A percentile compares a stretch with the other conserved stretches of the same genome.
phyloP scores from a whole-genome alignment of 2,888 invertebrate species.

The Orthosia gothica region DNA sequence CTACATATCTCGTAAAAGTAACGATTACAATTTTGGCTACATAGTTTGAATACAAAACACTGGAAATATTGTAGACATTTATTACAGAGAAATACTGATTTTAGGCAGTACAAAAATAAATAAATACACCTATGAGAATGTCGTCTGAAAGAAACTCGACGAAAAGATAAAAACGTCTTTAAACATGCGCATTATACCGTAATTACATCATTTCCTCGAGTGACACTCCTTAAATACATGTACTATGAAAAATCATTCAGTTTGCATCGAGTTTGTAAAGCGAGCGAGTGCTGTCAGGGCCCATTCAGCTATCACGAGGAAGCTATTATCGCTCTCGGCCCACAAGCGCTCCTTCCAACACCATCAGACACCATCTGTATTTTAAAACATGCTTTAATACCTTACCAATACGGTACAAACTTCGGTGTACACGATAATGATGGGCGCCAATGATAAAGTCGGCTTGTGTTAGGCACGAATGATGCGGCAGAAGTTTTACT shows the following conservation, averaged over 20 bases:
- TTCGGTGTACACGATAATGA: constrained; percentile 58
- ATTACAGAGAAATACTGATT: background rate
- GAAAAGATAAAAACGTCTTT: constrained; percentile 39
- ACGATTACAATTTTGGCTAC: constrained; percentile 35
- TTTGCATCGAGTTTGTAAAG: constrained; percentile 73
- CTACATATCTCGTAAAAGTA: constrained; percentile 45
- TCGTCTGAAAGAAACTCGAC: background rate
- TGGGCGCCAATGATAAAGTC: constrained; percentile 70
- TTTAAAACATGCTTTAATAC: constrained; percentile 64
- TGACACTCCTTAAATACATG: constrained; percentile 43
- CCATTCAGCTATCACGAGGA: constrained; percentile 81
- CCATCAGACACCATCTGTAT: constrained; percentile 52
- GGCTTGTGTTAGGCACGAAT: constrained; percentile 68
- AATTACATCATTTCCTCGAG: constrained; percentile 47
- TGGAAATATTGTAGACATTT: background rate
- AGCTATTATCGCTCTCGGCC: constrained; percentile 78
- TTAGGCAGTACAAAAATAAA: background rate
- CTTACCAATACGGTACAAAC: constrained; percentile 63
- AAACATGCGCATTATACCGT: constrained; percentile 45
- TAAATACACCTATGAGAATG: background rate
- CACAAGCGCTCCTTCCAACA: constrained; percentile 65
- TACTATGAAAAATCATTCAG: constrained; percentile 71
- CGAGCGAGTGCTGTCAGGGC: constrained; percentile 69
- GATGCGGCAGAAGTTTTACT: constrained; percentile 79
- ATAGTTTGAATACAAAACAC: constrained; percentile 16